Base-by-base conservation (phyloP, 2,113 vertebrate genomes). In the Chaenocephalus aceratus region DNA sequence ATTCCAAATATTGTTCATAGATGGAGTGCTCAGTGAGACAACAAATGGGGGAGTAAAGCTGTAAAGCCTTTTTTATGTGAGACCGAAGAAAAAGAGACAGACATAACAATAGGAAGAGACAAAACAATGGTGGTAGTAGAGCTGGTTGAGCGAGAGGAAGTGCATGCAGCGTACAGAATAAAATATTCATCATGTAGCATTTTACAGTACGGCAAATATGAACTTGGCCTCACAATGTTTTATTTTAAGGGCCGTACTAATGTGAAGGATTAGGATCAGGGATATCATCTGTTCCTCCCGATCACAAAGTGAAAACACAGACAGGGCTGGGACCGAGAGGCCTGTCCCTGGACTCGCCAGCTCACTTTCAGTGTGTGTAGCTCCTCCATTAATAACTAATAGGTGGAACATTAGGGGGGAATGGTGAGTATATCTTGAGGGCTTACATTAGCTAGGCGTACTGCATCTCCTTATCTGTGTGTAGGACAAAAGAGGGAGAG, bases 301-400 rank as follows among this genome's bases (percentile, higher is more conserved):
- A 53, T 85, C 58, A 75, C 75, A 85, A 62, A 81, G 67, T 60
- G 56, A 84, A 86, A 87, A 83, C 72, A 88, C 54, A 75, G 65
- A 49, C 63, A n/a, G 23, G 61, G 46, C 62, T 44, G 69, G 61
- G 78, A 84, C 61, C 41, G 51, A 23, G 65, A 51, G 77, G 58
- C 75, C 80, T 63, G 60, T 90, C 86, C 86, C 84, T 69, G 75
- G 36, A 78, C 75, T 87, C 83, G 77, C 89, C 70, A 60, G 80
- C 89, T 92, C 88, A 78, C 82, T 86, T 88, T 90, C 87, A 84
- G 77, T 75, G 56, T 68, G 60, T 77, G 75, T 79, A 85, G 82
- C 77, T 72, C 77, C 77, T 82, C 89, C 90, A 91, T 94, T 91
- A 92, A 93, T 91, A 93, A 90, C 91, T 87, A 92, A 92, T 91